Evolutionary conservation across 1,140 invertebrate species (phyloP).

Genomic region (Spodoptera litura): DNA sequence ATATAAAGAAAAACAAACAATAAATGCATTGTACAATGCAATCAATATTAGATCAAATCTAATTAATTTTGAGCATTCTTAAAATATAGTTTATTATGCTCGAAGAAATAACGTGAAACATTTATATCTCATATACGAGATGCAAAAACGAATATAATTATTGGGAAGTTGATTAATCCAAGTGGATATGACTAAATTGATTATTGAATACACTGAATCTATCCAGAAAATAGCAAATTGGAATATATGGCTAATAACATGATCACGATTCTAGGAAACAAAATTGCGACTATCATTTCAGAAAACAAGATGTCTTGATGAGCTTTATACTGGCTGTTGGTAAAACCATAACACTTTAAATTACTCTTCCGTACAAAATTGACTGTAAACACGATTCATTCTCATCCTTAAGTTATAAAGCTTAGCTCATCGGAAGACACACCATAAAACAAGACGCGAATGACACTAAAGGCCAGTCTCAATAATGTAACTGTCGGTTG

Average conservation of each 20-base stretch:
- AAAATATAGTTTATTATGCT: background rate
- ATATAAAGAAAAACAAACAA: slow-evolving; percentile 5
- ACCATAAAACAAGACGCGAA: background rate
- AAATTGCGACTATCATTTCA: background rate
- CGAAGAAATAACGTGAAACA: no score
- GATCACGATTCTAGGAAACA: background rate
- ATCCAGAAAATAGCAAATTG: no score
- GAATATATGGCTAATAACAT: background rate
- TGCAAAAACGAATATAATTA: no score
- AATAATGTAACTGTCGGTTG: background rate
- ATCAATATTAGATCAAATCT: slow-evolving; percentile 34
- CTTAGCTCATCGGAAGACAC: background rate
- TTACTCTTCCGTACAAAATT: background rate
- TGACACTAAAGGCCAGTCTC: background rate
- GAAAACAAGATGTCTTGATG: slow-evolving; percentile 9
- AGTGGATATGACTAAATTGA: no score
- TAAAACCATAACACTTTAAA: background rate
- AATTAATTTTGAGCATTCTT: slow-evolving; percentile 17
- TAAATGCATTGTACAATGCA: slow-evolving; percentile 41
- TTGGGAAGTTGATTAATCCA: no score
- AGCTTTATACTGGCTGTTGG: background rate
- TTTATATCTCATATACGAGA: no score
- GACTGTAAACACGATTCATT: background rate
- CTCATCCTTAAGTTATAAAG: background rate
- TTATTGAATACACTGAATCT: no score